Evolutionary conservation across 2,113 vertebrate genomes (phyloP).

Genomic region (Halichoeres trimaculatus): DNA sequence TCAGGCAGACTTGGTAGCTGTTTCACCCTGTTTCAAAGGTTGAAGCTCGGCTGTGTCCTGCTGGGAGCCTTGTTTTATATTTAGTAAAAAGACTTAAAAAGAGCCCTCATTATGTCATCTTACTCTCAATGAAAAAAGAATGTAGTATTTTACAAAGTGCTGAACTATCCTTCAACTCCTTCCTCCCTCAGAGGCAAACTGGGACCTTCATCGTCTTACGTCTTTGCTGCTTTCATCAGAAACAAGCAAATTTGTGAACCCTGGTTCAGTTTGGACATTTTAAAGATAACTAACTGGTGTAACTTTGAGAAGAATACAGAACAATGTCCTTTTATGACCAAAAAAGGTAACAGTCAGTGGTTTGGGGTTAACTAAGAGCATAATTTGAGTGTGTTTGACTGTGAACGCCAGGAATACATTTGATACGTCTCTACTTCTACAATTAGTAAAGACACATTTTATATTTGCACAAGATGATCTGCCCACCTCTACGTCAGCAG

Average conservation of each 20-base stretch:
- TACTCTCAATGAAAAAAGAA: neutral
- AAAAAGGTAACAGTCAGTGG: too few relatives aligned
- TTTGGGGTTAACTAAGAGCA: too few relatives aligned
- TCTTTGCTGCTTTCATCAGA: neutral
- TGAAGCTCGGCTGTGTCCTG: neutral
- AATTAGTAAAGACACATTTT: too few relatives aligned
- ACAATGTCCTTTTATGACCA: too few relatives aligned
- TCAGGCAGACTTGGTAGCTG: neutral
- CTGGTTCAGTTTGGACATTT: too few relatives aligned
- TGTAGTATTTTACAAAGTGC: neutral
- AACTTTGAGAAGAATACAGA: too few relatives aligned
- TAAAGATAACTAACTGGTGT: too few relatives aligned
- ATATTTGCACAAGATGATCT: too few relatives aligned
- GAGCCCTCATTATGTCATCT: neutral
- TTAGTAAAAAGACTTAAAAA: neutral
- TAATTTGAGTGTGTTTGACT: too few relatives aligned
- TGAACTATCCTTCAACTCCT: neutral
- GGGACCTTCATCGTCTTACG: neutral
- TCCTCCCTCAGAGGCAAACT: neutral
- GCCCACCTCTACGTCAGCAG: too few relatives aligned
- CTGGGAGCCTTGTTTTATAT: neutral
- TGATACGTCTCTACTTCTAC: too few relatives aligned
- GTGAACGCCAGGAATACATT: too few relatives aligned
- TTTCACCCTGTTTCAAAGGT: neutral
- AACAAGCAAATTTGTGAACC: neutral